These are phyloP conservation scores for Microcebus murinus DNA, from an alignment of 2,113 vertebrate genomes.

Conservation along the genomic window DNA sequence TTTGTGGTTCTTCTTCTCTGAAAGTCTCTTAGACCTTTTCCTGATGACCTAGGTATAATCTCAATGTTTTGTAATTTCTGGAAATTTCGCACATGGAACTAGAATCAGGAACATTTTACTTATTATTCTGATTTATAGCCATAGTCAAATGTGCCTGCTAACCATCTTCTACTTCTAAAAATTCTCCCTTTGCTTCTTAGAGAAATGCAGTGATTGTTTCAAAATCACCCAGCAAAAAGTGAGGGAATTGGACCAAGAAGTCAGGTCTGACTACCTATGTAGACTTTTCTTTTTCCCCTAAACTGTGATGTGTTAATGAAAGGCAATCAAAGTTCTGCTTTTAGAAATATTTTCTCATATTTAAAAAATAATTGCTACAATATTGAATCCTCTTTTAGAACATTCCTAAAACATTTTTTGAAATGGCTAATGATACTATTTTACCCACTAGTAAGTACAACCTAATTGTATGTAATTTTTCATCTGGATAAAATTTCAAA, in stretches of 20 bases:
- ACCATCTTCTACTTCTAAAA: background rate
- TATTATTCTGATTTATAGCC: background rate
- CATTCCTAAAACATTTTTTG: background rate
- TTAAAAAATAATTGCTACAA: background rate
- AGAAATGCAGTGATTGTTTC: background rate
- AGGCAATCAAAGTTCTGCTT: background rate
- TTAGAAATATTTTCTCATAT: background rate
- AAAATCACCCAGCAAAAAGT: background rate
- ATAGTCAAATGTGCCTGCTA: background rate
- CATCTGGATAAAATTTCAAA: constrained; percentile 3
- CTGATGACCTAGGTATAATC: background rate
- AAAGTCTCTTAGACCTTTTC: background rate
- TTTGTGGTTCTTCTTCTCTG: background rate
- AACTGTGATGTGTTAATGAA: background rate
- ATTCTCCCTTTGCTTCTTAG: background rate
- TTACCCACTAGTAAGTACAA: background rate
- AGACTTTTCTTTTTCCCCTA: background rate
- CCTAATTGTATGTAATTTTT: background rate
- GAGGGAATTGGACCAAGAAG: background rate
- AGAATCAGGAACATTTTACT: background rate
- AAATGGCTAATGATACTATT: background rate
- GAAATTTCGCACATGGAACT: background rate
- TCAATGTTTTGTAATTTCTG: background rate
- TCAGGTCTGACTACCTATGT: background rate
- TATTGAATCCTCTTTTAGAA: background rate